phyloP scores from a whole-genome alignment of 1,140 invertebrate genomes.

The Drosophila pachea region DNA sequence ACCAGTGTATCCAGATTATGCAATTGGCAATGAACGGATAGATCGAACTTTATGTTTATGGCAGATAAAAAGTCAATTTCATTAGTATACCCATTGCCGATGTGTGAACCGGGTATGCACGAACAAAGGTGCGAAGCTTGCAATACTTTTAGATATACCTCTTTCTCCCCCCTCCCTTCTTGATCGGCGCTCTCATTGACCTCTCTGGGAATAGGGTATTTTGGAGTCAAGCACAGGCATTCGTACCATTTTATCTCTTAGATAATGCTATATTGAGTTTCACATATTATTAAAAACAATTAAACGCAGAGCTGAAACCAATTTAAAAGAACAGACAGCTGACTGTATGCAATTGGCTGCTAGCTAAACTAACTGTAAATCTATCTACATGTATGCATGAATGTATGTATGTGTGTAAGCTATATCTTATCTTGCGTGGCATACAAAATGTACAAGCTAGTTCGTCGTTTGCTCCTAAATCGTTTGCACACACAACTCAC shows the following conservation, averaged over 20 bases:
- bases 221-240: not conserved
- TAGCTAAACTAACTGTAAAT: too few species aligned
- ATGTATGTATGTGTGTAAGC: not conserved
- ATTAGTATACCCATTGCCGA: conserved; percentile 5
- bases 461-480: not conserved
- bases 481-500: not conserved
- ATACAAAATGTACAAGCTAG: not conserved
- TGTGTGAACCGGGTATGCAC: not conserved
- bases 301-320: not conserved
- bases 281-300: not conserved
- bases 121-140: too few species aligned
- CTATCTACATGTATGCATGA: too few species aligned
- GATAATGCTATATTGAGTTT: too few species aligned
- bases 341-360: too few species aligned
- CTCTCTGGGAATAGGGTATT: not conserved
- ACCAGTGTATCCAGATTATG: conserved; percentile 34
- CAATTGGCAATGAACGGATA: conserved; percentile 25
- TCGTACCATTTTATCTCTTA: not conserved
- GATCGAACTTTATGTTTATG: conserved; percentile 27
- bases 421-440: not conserved
- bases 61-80: conserved; percentile 38
- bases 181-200: too few species aligned
- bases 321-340: too few species aligned
- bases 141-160: too few species aligned
- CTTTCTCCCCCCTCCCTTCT: too few species aligned